Percentiles rank a stretch among this genome's conserved stretches.
Evolutionary conservation across 2,888 invertebrate species (phyloP).

Genomic region (Microplitis manilae): DNA sequence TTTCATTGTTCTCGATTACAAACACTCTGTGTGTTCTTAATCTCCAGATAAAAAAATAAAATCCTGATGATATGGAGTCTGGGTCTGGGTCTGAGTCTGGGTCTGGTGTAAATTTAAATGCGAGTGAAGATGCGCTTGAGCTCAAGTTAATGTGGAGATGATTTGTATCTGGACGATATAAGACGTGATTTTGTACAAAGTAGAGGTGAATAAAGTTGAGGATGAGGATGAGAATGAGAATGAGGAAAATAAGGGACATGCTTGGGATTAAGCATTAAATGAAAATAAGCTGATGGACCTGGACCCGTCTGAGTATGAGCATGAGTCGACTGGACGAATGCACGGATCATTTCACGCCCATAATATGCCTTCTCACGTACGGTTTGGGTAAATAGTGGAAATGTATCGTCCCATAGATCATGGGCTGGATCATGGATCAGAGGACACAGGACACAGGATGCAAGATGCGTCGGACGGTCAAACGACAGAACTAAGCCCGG

Average conservation of each 20-base stretch:
- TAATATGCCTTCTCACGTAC: conserved; percentile 69
- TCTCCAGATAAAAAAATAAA: not conserved
- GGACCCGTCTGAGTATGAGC: too few relatives aligned
- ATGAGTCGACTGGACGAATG: conserved; percentile 62
- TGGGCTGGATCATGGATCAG: conserved; percentile 40
- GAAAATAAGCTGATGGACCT: too few relatives aligned
- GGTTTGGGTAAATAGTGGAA: not conserved
- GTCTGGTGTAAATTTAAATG: not conserved
- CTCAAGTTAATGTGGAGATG: not conserved
- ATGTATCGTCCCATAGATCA: not conserved
- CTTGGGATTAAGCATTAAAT: too few relatives aligned
- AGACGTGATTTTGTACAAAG: not conserved
- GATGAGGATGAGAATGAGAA: not conserved
- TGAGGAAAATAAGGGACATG: too few relatives aligned
- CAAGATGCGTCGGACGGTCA: conserved; percentile 49
- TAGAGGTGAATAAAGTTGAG: not conserved
- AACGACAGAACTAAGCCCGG: conserved; percentile 59
- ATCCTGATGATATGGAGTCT: not conserved
- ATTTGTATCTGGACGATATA: not conserved
- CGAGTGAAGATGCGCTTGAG: too few relatives aligned
- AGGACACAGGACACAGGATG: conserved; percentile 52
- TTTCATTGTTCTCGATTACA: conserved; percentile 3
- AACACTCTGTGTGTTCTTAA: not conserved
- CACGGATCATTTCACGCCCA: conserved; percentile 71
- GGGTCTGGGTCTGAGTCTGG: too few relatives aligned